phyloP scores from a whole-genome alignment of 2,888 invertebrate species.

The Campoplex nolae region DNA sequence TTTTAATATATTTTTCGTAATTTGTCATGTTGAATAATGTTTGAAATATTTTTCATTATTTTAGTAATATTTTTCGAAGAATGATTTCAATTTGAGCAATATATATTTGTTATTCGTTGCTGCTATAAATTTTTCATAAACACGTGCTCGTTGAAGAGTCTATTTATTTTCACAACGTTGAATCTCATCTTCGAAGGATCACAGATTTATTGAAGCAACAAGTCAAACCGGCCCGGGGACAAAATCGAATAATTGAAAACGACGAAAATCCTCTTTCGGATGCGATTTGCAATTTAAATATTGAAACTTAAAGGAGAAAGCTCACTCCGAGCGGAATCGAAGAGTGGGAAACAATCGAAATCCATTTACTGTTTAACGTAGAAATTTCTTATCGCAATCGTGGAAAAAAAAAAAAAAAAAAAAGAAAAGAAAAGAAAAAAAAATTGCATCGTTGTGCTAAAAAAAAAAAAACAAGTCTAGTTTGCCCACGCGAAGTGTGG shows the following conservation, averaged over 20 bases:
- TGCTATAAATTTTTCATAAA: not conserved
- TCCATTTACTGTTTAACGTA: not conserved
- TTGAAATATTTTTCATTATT: not conserved
- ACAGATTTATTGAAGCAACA: not conserved
- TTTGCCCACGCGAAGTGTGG: not conserved
- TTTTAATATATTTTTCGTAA: too few relatives aligned
- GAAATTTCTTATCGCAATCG: not conserved
- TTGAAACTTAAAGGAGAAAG: not conserved
- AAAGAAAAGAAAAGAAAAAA: not conserved
- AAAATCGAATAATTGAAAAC: slow-evolving; percentile 15
- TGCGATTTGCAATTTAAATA: slow-evolving; percentile 1
- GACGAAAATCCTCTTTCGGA: not conserved
- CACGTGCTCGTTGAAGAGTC: not conserved
- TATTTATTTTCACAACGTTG: not conserved
- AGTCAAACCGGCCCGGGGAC: not conserved
- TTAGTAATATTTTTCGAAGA: not conserved
- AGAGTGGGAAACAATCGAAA: not conserved
- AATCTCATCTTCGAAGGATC: not conserved
- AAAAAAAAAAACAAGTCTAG: too few relatives aligned
- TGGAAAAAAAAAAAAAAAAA: too few relatives aligned
- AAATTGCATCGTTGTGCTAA: not conserved
- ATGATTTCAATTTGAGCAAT: not conserved
- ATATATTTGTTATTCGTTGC: not conserved
- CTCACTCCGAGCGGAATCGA: not conserved
- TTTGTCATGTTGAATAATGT: not conserved